Percentiles rank a stretch among this genome's conserved stretches.
These are phyloP conservation scores for Pipistrellus nathusii DNA, from an alignment of 2,797 vertebrate species.

Conservation along the genomic window DNA sequence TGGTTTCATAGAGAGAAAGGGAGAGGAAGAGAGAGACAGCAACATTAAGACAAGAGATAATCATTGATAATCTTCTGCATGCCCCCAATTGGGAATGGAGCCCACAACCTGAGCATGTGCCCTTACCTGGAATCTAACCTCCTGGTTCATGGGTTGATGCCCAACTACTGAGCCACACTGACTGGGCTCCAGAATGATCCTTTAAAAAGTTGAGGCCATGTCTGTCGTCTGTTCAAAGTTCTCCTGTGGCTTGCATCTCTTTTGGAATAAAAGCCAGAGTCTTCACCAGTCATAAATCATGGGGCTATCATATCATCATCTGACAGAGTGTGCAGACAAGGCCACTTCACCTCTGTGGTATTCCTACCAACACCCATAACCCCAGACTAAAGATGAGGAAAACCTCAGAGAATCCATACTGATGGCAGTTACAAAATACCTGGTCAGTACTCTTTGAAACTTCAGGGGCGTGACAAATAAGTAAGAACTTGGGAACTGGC, in stretches of 20 bases:
- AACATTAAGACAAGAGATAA: too few relatives aligned
- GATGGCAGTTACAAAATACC: neutral
- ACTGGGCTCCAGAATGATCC: neutral
- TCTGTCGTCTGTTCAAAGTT: neutral
- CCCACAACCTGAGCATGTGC: too few relatives aligned
- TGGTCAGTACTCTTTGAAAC: neutral
- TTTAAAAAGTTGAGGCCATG: slow-evolving; percentile 7
- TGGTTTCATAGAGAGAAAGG: too few relatives aligned
- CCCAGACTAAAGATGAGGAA: neutral
- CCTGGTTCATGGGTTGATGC: too few relatives aligned
- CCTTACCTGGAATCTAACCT: too few relatives aligned
- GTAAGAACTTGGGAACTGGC: neutral
- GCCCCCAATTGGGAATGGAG: too few relatives aligned
- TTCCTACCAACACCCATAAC: neutral
- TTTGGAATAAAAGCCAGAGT: slow-evolving; percentile 12
- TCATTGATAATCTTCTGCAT: too few relatives aligned
- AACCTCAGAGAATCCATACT: neutral
- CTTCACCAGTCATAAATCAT: neutral
- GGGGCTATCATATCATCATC: neutral
- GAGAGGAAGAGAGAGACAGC: too few relatives aligned
- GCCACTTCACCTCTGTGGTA: neutral
- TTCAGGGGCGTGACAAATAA: neutral
- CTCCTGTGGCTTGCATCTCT: neutral
- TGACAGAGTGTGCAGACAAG: slow-evolving; percentile 4
- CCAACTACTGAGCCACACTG: too few relatives aligned